Conservation (phyloP, 1,140 invertebrate species). For the Ruditapes philippinarum region DNA sequence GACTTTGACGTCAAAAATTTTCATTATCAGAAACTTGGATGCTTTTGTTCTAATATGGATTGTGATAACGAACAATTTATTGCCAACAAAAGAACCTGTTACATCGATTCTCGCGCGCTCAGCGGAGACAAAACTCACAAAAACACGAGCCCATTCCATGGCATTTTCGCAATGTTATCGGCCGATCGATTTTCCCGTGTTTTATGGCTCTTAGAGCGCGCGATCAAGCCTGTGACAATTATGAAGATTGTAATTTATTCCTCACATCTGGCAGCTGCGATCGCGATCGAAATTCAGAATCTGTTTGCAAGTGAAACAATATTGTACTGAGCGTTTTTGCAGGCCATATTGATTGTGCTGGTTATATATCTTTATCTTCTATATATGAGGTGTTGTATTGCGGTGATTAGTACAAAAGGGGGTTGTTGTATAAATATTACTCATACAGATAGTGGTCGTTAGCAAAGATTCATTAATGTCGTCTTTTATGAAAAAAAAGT, state of each 20-base stretch:
- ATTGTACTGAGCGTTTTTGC: neutral
- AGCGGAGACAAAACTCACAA: slow-evolving; percentile 9
- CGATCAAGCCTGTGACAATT: slow-evolving; percentile 49
- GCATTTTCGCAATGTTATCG: slow-evolving; percentile 38
- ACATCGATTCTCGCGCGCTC: slow-evolving; percentile 9
- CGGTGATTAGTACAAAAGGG: too few relatives aligned
- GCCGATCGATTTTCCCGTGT: slow-evolving; percentile 47
- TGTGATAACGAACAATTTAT: slow-evolving; percentile 44
- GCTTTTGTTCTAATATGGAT: slow-evolving; percentile 43
- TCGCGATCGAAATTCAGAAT: slow-evolving; percentile 54
- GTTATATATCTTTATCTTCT: slow-evolving; percentile 5
- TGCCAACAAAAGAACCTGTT: slow-evolving; percentile 40
- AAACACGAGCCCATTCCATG: slow-evolving; percentile 12
- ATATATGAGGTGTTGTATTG: neutral
- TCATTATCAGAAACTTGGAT: slow-evolving; percentile 6
- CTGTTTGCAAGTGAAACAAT: slow-evolving; percentile 48
- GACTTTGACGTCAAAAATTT: slow-evolving; percentile 26
- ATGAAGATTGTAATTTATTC: slow-evolving; percentile 49
- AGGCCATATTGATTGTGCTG: slow-evolving; percentile 27
- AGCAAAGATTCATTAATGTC: too few relatives aligned
- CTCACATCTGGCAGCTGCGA: slow-evolving; percentile 43
- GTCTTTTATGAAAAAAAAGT: too few relatives aligned
- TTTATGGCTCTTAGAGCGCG: slow-evolving; percentile 36
- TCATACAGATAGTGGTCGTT: too few relatives aligned
- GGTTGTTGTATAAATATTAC: too few relatives aligned